A percentile compares a stretch with the other conserved stretches of the same genome.
Evolutionary conservation across 2,888 invertebrate species (phyloP).

Genomic region (Chymomyza caudatula): DNA sequence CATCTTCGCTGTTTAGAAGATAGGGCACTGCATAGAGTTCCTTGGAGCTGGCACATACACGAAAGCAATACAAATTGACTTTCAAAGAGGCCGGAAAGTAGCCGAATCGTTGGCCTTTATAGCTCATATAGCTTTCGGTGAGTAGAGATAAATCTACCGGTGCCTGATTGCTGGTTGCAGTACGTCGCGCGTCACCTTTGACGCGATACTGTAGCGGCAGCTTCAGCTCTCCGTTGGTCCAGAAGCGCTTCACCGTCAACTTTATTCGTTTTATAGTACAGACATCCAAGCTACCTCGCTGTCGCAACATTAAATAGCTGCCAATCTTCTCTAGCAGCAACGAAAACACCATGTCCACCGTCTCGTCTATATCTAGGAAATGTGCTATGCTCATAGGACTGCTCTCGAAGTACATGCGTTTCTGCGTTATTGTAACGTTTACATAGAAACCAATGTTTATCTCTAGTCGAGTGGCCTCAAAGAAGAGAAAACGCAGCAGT

Average conservation of each 20-base stretch:
- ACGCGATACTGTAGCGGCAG: conserved; percentile 51
- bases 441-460: conserved; percentile 57
- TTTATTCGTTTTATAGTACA: conserved; percentile 51
- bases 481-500: conserved; percentile 45
- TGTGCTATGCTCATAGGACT: conserved; percentile 44
- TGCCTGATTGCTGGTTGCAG: neutral
- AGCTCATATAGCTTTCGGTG: conserved; percentile 25
- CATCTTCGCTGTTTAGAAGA: conserved; percentile 31
- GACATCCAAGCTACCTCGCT: conserved; percentile 31
- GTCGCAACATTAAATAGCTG: conserved; percentile 34
- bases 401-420: conserved; percentile 44
- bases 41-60: conserved; percentile 46
- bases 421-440: conserved; percentile 27
- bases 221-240: neutral
- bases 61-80: conserved; percentile 53
- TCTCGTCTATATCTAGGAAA: conserved; percentile 52
- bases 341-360: conserved; percentile 57
- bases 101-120: conserved; percentile 12
- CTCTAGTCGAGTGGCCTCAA: conserved; percentile 30
- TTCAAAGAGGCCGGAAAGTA: conserved; percentile 28
- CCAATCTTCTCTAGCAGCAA: conserved; percentile 54
- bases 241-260: conserved; percentile 38
- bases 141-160: conserved; percentile 18
- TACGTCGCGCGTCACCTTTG: conserved; percentile 16
- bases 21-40: conserved; percentile 57